Percentiles rank a stretch among this genome's conserved stretches.
phyloP scores from a whole-genome alignment of 2,113 vertebrate genomes.

The Hyaena hyaena region DNA sequence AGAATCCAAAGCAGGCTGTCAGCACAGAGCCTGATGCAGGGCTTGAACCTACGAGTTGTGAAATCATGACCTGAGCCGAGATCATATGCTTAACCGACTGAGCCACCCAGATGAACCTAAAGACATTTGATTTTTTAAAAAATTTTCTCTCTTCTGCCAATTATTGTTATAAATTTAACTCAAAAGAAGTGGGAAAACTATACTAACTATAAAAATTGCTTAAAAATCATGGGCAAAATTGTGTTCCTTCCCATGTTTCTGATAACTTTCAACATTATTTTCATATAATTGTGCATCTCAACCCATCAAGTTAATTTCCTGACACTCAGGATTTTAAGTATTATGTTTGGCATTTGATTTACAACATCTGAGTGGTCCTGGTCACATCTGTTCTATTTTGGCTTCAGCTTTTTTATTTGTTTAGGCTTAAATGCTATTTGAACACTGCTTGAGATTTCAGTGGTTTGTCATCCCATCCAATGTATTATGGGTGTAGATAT shows the following conservation, averaged over 20 bases:
- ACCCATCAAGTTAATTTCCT: slow-evolving; percentile 3
- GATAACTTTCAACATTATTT: slow-evolving; percentile 17
- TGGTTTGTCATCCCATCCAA: not conserved
- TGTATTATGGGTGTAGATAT: not conserved
- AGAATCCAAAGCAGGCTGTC: too few species aligned
- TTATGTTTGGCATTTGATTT: slow-evolving; percentile 9
- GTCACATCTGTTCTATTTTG: slow-evolving; percentile 55
- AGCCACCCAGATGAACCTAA: not conserved
- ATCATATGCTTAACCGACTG: too few species aligned
- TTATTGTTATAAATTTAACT: slow-evolving; percentile 47
- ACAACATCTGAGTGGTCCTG: slow-evolving; percentile 23
- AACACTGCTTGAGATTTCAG: slow-evolving; percentile 1
- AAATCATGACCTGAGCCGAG: too few species aligned
- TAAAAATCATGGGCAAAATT: not conserved
- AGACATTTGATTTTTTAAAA: not conserved
- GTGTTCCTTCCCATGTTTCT: not conserved
- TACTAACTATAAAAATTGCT: not conserved
- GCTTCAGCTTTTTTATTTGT: slow-evolving; percentile 23
- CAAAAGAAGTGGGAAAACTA: slow-evolving; percentile 10
- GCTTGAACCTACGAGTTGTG: too few species aligned
- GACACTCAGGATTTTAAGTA: slow-evolving; percentile 28
- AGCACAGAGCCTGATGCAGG: too few species aligned
- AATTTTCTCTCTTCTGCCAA: slow-evolving; percentile 17
- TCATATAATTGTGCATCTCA: slow-evolving; percentile 1
- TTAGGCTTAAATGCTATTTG: slow-evolving; percentile 25